Evolutionary conservation across 2,888 invertebrate species (phyloP), one percentile per base, ranked within the genome.

Genomic region (Deilephila elpenor): DNA sequence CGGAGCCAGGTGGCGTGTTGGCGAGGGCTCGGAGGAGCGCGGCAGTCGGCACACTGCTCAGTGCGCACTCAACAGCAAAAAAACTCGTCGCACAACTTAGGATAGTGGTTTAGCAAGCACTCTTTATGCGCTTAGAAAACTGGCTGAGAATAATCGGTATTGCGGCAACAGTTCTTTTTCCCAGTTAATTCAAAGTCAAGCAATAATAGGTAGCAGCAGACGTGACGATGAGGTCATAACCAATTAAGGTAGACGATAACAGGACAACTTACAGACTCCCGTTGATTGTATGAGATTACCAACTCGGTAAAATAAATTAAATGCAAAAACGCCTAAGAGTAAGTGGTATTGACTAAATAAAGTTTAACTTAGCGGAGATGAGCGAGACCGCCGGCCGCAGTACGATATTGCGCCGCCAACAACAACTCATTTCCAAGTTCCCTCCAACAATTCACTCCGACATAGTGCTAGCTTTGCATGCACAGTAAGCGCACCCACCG

Each of bases 361-460:
- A 3, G n/a, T 17, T 62, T 44, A 20, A 44, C 25, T 25, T 37
- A 20, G 20, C n/a, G 20, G 14, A 20, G 20, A 20, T 44, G 64
- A 67, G 62, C n/a, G 34, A 8, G 44, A 14, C 20, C 14, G n/a
- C 4, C 11, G 20, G 20, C 64, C 64, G 44, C 64, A 44, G 44
- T 25, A 2, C 25, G 25, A 67, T 44, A 67, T 67, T 67, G 44
- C 25, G n/a, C 44, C 20, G 64, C 64, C 44, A 67, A 67, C 64
- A 44, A 67, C 37, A 62, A 62, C 64, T 44, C 44, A 67, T 44
- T 67, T 44, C 64, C 4, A 67, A 67, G 64, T 67, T 67, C 14
- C 62, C 62, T 7, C 37, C 34, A 34, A 34, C n/a, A 62, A 34
- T 62, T 34, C n/a, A 44, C 37, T 64, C 7, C 64, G 11, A 64